Conservation (phyloP, 1,140 invertebrate species). For the Drosophila lacertosa region DNA sequence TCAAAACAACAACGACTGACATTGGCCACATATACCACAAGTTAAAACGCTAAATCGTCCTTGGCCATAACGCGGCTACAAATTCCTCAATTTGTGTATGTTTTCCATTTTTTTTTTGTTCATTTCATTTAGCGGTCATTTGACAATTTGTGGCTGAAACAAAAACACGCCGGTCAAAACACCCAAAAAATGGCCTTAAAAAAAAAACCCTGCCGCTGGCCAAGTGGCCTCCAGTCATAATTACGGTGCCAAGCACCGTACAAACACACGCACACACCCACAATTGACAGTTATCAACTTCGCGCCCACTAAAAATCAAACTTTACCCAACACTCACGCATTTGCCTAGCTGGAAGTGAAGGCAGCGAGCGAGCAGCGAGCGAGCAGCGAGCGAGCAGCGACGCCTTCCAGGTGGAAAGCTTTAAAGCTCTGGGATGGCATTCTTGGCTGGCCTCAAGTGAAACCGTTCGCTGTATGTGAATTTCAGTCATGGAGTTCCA, state of each 20-base stretch:
- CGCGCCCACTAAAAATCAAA: constrained; percentile 56
- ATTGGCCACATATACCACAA: constrained; percentile 56
- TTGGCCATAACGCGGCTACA: constrained; percentile 57
- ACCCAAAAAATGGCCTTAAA: constrained; percentile 1
- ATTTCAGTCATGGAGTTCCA: constrained; percentile 83
- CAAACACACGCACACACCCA: neutral
- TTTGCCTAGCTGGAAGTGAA: constrained; percentile 24
- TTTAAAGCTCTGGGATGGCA: constrained; percentile 18
- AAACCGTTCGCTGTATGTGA: constrained; percentile 33
- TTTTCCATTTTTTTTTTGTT: constrained; percentile 56
- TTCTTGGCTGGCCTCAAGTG: constrained; percentile 27
- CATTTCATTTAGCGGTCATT: constrained; percentile 75
- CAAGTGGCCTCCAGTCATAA: constrained; percentile 45
- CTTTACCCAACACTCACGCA: constrained; percentile 48
- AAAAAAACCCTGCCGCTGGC: constrained; percentile 19
- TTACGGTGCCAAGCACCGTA: constrained; percentile 25
- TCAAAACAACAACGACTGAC: constrained; percentile 70
- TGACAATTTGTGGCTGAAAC: constrained; percentile 53
- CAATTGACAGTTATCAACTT: constrained; percentile 55
- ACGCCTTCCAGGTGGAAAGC: constrained; percentile 38
- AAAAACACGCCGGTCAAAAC: constrained; percentile 53
- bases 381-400: constrained; percentile 3
- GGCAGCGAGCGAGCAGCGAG: neutral
- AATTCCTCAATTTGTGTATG: constrained; percentile 12
- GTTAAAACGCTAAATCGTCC: constrained; percentile 52